Conservation (phyloP, 64 coral and sea anemone genomes). For the Pocillopora damicornis region DNA sequence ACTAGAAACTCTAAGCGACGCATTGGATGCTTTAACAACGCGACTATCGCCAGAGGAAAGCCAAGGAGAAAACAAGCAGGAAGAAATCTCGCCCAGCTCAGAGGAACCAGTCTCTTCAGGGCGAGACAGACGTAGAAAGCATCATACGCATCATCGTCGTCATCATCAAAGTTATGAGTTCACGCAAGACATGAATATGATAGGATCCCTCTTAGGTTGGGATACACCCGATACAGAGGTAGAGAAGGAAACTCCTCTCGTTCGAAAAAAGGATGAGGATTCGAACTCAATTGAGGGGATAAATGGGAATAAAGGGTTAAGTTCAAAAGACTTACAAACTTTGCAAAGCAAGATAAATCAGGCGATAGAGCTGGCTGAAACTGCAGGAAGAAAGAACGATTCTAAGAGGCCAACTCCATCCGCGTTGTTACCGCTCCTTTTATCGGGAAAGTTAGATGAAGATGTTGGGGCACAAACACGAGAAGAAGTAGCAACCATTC, state of each 20-base stretch:
- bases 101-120: background rate
- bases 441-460: background rate
- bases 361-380: slow-evolving; percentile 53
- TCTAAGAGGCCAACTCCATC: background rate
- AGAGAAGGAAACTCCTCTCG: background rate
- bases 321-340: slow-evolving; percentile 19
- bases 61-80: background rate
- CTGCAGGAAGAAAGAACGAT: slow-evolving; percentile 9
- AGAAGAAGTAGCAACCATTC: slow-evolving; percentile 32
- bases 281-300: background rate
- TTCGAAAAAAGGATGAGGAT: background rate
- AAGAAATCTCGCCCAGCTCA: background rate
- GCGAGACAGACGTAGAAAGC: background rate
- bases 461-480: slow-evolving; percentile 42
- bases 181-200: slow-evolving; percentile 13
- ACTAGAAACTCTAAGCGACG: slow-evolving; percentile 58
- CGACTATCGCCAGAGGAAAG: slow-evolving; percentile 16
- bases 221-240: background rate
- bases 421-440: background rate
- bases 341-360: slow-evolving; percentile 61
- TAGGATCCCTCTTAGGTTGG: slow-evolving; percentile 5
- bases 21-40: slow-evolving; percentile 43
- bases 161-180: background rate
- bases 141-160: slow-evolving; percentile 3
- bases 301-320: slow-evolving; percentile 1